phyloP scores from a whole-genome alignment of 1,140 invertebrate genomes.

The Bombus picipes region DNA sequence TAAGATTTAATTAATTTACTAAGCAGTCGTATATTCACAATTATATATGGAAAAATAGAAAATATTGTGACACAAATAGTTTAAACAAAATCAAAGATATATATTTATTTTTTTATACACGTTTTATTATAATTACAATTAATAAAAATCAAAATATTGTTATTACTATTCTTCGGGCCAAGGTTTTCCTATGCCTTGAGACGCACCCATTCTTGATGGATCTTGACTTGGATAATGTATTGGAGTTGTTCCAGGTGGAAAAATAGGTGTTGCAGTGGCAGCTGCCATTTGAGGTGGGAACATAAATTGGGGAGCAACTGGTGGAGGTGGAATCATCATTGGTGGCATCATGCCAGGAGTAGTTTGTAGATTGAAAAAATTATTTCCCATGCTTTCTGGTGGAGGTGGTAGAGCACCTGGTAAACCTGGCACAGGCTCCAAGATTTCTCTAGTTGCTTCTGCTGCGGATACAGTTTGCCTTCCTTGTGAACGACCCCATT shows the following conservation, averaged over 20 bases:
- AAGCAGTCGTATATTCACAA: not conserved
- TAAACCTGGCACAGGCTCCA: constrained; percentile 95
- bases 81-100: constrained; percentile 33
- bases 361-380: constrained; percentile 85
- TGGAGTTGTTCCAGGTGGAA: constrained; percentile 83
- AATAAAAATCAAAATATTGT: constrained; percentile 11
- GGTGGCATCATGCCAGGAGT: constrained; percentile 84
- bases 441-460: constrained; percentile 81
- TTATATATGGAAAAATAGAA: not conserved
- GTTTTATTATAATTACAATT: constrained; percentile 27
- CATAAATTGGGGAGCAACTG: constrained; percentile 81
- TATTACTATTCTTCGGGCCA: constrained; percentile 79
- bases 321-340: constrained; percentile 84
- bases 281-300: constrained; percentile 82
- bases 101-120: constrained; percentile 36
- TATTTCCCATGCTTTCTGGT: constrained; percentile 85
- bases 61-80: not conserved
- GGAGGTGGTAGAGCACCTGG: constrained; percentile 91
- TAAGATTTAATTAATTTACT: not conserved
- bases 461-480: constrained; percentile 83
- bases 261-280: constrained; percentile 79
- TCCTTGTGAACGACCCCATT: constrained; percentile 97
- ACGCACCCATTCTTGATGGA: constrained; percentile 93
- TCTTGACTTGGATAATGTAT: constrained; percentile 98
- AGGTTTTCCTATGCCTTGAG: constrained; percentile 82